Percentiles rank a stretch among this genome's conserved stretches.
These are phyloP conservation scores for Vidua chalybeata DNA, from an alignment of 2,113 vertebrate genomes.

Conservation along the genomic window DNA sequence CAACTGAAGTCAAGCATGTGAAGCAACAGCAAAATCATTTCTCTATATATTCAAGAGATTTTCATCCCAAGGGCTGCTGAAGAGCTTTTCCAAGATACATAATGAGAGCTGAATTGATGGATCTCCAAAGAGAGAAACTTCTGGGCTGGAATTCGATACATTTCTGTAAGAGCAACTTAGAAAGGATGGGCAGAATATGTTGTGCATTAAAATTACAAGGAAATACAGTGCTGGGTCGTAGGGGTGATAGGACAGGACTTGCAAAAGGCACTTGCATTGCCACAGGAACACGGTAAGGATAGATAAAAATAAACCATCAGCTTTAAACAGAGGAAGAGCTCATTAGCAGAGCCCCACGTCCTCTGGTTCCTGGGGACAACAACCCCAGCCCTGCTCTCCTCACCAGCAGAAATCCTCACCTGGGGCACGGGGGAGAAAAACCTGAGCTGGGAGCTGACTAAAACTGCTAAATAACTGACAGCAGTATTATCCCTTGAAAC, in stretches of 20 bases:
- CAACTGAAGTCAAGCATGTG: background rate
- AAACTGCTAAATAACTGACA: background rate
- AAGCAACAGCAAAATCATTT: background rate
- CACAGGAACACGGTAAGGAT: rapidly evolving
- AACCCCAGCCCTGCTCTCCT: background rate
- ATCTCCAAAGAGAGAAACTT: background rate
- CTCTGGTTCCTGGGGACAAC: rapidly evolving
- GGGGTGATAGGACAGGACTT: background rate
- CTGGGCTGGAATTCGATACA: background rate
- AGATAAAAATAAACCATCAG: background rate
- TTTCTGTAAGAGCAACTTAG: background rate
- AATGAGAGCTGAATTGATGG: background rate
- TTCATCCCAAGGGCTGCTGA: background rate
- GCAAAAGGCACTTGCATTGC: background rate
- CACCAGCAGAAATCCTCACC: background rate
- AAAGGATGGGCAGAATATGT: background rate
- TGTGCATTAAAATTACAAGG: background rate
- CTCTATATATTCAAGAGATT: background rate
- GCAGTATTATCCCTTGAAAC: too few relatives aligned
- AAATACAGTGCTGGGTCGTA: background rate
- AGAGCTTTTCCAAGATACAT: background rate
- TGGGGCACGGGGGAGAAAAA: background rate
- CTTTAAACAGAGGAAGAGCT: background rate
- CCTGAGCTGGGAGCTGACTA: background rate
- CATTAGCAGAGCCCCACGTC: background rate